These are phyloP conservation scores for Graphium colonna DNA, from an alignment of 2,888 invertebrate species.

Conservation along the genomic window DNA sequence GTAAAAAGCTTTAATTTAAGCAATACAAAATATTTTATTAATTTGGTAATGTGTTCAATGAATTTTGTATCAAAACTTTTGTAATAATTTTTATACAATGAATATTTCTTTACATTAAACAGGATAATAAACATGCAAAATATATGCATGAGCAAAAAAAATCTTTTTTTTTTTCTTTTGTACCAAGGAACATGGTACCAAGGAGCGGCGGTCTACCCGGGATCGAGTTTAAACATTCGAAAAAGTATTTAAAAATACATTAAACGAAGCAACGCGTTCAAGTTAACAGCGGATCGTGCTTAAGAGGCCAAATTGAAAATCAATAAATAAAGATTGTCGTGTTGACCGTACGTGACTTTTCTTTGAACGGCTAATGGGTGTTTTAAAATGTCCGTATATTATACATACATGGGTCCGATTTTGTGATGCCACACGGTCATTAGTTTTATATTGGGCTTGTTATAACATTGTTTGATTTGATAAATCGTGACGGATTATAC, in stretches of 20 bases:
- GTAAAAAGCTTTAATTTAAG: no score
- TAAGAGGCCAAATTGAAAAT: constrained; percentile 48
- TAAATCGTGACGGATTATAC: no score
- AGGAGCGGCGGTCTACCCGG: constrained; percentile 4
- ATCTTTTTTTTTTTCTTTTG: constrained; percentile 5
- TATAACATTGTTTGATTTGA: no score
- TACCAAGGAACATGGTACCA: not conserved
- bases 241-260: constrained; percentile 60
- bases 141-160: not conserved
- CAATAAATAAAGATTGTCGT: constrained; percentile 43
- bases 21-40: no score
- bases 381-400: constrained; percentile 19
- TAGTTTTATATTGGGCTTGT: not conserved
- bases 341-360: constrained; percentile 57
- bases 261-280: constrained; percentile 41
- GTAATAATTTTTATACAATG: not conserved
- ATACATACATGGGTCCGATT: constrained; percentile 2
- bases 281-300: constrained; percentile 53
- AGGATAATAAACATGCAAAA: not conserved
- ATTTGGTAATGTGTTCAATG: no score
- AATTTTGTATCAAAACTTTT: no score
- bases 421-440: constrained; percentile 5
- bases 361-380: constrained; percentile 22
- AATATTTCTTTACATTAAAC: no score
- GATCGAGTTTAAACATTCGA: constrained; percentile 36